Evolutionary conservation across 1,140 invertebrate species (phyloP), one percentile per base, ranked within the genome.

Genomic region (Solenopsis invicta): DNA sequence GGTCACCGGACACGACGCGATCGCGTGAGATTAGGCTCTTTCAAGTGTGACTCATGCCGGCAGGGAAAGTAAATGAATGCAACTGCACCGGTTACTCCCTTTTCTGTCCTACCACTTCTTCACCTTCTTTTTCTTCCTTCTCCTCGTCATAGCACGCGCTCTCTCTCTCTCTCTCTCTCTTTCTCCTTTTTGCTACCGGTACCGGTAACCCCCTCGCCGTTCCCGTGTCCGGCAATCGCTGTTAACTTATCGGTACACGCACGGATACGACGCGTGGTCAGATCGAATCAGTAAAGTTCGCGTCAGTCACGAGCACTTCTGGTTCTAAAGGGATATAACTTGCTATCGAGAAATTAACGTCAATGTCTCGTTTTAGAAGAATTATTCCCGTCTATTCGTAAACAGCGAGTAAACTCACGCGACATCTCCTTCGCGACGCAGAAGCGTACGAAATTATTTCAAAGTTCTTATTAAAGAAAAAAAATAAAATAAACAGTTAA

Each of bases 11-110:
- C 90, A 90, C 87, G 80, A 87, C 59, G 78, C 50, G 90, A 92
- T 92, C 90, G 91, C 91, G 91, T 92, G 90, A 91, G 91, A 92
- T 92, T 91, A 87, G 89, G 54, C 66, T 72, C 89, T 91, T 88
- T 91, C 85, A 87, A 84, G 87, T 89, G 90, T 92, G 91, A 91
- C 85, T 91, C 91, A 91, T 87, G 86, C 80, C 77, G 66, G 59
- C 59, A 52, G 89, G 89, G 86, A 90, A 90, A 90, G 90, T 90
- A 91, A 91, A 91, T 87, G 90, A 91, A 89, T 91, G 90, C 89
- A 90, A 91, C 89, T 90, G 89, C 87, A 54, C 89, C 89, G 86
- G 77, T 88, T 69, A 77, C 87, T 77, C 59, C 69, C 59, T 64
- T 50, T 74, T 85, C 62, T 64, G 37, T 64, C 1, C 24, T 67